Evolutionary conservation across 2,797 vertebrate genomes (phyloP), one percentile per base, ranked within the genome.

Genomic region (Eidolon dupreanum): DNA sequence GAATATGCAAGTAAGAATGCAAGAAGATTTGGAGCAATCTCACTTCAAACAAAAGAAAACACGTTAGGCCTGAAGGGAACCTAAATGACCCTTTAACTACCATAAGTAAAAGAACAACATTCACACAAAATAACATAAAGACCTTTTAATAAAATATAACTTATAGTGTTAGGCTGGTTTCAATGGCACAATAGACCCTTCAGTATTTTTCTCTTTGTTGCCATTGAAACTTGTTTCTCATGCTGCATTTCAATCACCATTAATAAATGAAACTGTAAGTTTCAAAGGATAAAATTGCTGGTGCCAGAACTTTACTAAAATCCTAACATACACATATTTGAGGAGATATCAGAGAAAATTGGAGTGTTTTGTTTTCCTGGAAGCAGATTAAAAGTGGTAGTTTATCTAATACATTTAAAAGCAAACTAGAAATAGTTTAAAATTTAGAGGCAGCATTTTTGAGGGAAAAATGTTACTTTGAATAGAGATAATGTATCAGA

Each of bases 11-110:
- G 49, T 66, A 49, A 88, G 22, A 61, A 61, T 57, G 36, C 17
- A 84, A 75, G 31, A 55, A 36, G 51, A 74, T 91, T 91, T 83
- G 20, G 53, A 91, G 20, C 55, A 84, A 57, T 53, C 61, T 73
- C 33, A 73, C 75, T 94, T 91, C 89, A 94, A 96, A 94, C 55
- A 88, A 71, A 65, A 53, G 20, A 85, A 70, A 96, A 24, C 33
- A 38, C 12, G 1, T 53, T 13, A 55, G 43, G 59, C 83, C 66
- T 68, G 49, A 86, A 81, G 70, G 43, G 36, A 68, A 79, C 8
- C 82, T 85, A 49, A 75, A 33, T 51, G 43, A 84, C 36, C 6
- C 33, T 11, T 43, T 57, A 88, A 53, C 19, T 77, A 75, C 38
- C 51, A 55, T 36, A 70, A 43, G 17, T 74, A 83, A 95, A 84